Evolutionary conservation across 2,797 vertebrate species (phyloP), one percentile per base, ranked within the genome.

Genomic region (Malurus splendens): DNA sequence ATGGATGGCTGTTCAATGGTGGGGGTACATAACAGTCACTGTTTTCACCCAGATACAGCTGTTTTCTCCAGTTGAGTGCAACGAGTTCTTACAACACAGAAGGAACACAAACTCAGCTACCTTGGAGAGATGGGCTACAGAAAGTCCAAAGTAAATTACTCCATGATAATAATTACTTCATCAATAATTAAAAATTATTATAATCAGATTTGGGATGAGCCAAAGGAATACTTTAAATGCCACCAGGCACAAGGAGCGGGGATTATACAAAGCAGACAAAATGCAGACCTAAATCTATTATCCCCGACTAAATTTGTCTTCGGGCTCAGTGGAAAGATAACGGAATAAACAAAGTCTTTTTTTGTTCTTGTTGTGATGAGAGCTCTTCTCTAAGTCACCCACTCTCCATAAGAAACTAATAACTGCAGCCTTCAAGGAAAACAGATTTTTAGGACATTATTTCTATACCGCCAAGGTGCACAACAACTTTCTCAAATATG

Each of bases 101-200:
- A 90, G 54, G 47, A 91, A 70, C 22, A 60, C 41, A 86, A 87
- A 89, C 22, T 77, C 51, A 55, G 65, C 19, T 16, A 14, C 61
- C 61, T 89, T 32, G 39, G 45, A 87, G 67, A 91, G 4, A 75
- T 14, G 54, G 72, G 30, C 47, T 93, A 50, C 70, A 65, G 80
- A 90, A 83, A 86, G 71, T 82, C 66, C 81, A 65, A 78, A 90
- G 33, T 33, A 88, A 93, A 90, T 82, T 77, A 84, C 48, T 64
- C n/a, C 64, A 24, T 30, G 38, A 70, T 74, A 89, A 90, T 89
- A 92, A 89, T 83, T 81, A 57, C 38, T 90, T 90, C 50, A 90
- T 93, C 75, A 93, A 88, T 82, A 91, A 91, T 90, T 95, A 65
- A 94, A 90, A 89, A 59, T 55, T 18, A 87, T 64, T 79, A 82